A percentile compares a stretch with the other conserved stretches of the same genome.
These are phyloP conservation scores for Ganaspis brasiliensis DNA, from an alignment of 2,888 invertebrate genomes.

Conservation along the genomic window DNA sequence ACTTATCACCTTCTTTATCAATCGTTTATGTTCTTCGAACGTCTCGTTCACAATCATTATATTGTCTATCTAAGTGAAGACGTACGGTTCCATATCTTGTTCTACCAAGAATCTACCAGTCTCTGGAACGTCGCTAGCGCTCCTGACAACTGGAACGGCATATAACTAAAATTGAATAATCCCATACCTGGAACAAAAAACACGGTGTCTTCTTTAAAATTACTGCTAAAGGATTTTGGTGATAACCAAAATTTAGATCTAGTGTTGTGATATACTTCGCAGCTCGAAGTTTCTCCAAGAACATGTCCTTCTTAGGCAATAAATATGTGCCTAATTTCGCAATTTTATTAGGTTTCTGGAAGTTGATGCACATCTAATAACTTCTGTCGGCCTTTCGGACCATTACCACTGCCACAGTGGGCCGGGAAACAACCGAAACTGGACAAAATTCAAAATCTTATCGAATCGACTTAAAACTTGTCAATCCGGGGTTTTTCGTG, in stretches of 20 bases:
- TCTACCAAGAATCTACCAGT: neutral
- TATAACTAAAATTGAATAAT: neutral
- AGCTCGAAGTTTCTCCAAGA: slow-evolving; percentile 66
- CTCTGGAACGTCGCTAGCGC: slow-evolving; percentile 6
- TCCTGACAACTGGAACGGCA: slow-evolving; percentile 4
- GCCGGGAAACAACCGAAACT: too few species aligned
- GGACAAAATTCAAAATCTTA: too few species aligned
- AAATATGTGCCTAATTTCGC: slow-evolving; percentile 70
- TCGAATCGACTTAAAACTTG: too few species aligned
- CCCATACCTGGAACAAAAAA: slow-evolving; percentile 65
- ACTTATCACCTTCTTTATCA: neutral
- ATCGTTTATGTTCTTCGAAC: slow-evolving; percentile 9
- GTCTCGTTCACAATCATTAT: slow-evolving; percentile 41
- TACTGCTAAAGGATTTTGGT: slow-evolving; percentile 63
- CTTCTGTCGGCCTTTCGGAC: slow-evolving; percentile 4
- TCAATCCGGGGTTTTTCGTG: too few species aligned
- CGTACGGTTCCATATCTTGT: neutral
- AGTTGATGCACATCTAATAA: slow-evolving; percentile 65
- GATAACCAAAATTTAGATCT: slow-evolving; percentile 69
- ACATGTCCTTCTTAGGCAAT: slow-evolving; percentile 66
- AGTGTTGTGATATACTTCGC: slow-evolving; percentile 70
- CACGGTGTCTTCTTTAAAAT: slow-evolving; percentile 64
- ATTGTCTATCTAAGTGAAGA: slow-evolving; percentile 42
- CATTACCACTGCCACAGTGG: slow-evolving; percentile 48
- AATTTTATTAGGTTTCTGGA: slow-evolving; percentile 67